Evolutionary conservation across 2,888 invertebrate species (phyloP), one percentile per base, ranked within the genome.

Genomic region (Galeruca laticollis): DNA sequence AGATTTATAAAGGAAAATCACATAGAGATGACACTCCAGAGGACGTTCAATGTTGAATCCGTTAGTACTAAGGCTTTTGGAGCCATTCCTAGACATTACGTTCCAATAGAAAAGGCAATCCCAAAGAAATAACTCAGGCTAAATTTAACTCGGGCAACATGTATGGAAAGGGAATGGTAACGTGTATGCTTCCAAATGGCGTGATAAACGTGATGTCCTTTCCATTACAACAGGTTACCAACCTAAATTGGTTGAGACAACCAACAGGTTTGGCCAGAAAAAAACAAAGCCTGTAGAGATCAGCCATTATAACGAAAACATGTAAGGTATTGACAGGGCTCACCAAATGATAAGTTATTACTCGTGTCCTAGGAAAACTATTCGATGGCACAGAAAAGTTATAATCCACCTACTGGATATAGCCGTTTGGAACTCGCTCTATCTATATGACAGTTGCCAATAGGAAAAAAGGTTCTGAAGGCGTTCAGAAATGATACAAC

Each of bases 241-340:
- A 43, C n/a, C 43, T 13, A 43, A 43, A 13, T 43, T 43, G 33
- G 21, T 59, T 59, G 59, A 59, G 21, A 59, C 59, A 11, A 59
- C 31, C 15, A 59, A 59, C 59, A 59, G 59, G 59, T 59, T 59
- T 59, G 59, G 59, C 5, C 43, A 43, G 43, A 26, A 43, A 43
- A 59, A 59, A 20, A 21, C 59, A 35, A 15, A 11, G 6, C 31
- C 20, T 26, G 13, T 59, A 59, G 4, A 59, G 11, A 59, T 21
- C 33, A 59, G 59, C 21, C 31, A 26, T 31, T 31, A 59, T 33
- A 20, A 59, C 11, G 59, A 59, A 59, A 59, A 59, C 20, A 59
- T 59, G 2, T 59, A 3, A 59, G 33, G 13, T 18, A 59, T 13
- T 43, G 13, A 43, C 43, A 43, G 1, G n/a, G 11, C n/a, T 43